Evolutionary conservation across 2,113 vertebrate genomes (phyloP).

Genomic region (Mesembrinibis cayennensis): DNA sequence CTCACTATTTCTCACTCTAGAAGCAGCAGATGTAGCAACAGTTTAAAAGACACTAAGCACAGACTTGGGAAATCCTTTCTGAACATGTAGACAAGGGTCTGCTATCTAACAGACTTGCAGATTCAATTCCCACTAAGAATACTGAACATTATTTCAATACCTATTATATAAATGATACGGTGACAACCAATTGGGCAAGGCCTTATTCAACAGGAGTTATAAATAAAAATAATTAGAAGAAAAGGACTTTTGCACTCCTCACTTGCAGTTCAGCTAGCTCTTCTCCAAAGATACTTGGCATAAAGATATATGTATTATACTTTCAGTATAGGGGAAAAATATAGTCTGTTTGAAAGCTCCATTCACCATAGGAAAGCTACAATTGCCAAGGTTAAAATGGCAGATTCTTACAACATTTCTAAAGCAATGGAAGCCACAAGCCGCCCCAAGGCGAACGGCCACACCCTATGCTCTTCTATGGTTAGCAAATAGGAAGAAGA

Average conservation of each 20-base stretch:
- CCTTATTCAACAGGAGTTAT: not conserved
- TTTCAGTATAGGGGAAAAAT: not conserved
- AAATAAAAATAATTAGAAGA: not conserved
- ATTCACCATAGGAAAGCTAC: slow-evolving; percentile 6
- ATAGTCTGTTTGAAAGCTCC: not conserved
- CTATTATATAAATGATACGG: not conserved
- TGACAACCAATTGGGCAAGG: not conserved
- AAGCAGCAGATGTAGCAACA: not conserved
- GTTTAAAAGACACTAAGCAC: not conserved
- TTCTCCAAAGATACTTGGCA: not conserved
- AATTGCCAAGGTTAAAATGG: slow-evolving; percentile 43
- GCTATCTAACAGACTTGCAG: not conserved
- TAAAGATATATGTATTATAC: not conserved
- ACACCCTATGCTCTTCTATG: not conserved
- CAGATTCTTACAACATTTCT: slow-evolving; percentile 41
- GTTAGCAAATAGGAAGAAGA: slow-evolving; percentile 27
- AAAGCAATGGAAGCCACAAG: slow-evolving; percentile 27
- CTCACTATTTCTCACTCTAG: not conserved
- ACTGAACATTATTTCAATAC: not conserved
- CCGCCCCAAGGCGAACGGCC: not conserved
- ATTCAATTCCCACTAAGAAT: not conserved
- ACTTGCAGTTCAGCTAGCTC: not conserved
- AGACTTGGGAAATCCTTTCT: not conserved
- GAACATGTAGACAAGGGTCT: not conserved
- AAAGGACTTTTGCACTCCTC: not conserved